These are phyloP conservation scores for Holocentrus rufus DNA, from an alignment of 2,797 vertebrate genomes.

Conservation along the genomic window DNA sequence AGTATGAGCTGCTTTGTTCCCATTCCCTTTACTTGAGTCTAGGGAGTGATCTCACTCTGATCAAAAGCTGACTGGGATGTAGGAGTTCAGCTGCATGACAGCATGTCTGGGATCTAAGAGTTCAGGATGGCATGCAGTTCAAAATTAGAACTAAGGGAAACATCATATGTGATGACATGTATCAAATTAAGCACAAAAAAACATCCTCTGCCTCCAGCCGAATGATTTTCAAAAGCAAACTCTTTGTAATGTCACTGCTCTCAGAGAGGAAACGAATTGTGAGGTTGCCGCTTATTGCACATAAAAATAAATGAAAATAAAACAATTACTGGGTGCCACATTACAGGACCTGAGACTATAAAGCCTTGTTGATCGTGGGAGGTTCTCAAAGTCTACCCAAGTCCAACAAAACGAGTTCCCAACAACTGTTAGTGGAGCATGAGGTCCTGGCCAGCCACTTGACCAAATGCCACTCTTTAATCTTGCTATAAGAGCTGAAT, in stretches of 20 bases:
- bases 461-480: conserved; percentile 70
- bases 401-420: conserved; percentile 17
- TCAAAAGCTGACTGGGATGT: conserved; percentile 56
- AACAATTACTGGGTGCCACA: neutral
- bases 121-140: conserved; percentile 27
- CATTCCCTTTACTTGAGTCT: conserved; percentile 49
- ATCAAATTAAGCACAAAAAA: conserved; percentile 26
- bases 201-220: neutral
- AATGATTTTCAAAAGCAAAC: conserved; percentile 7
- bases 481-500: conserved; percentile 76
- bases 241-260: neutral
- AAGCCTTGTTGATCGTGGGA: conserved; percentile 9
- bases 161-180: conserved; percentile 7
- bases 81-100: conserved; percentile 44
- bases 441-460: conserved; percentile 43
- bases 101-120: conserved; percentile 44
- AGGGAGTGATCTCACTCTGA: conserved; percentile 53
- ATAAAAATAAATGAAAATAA: neutral
- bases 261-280: conserved; percentile 5
- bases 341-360: neutral
- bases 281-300: neutral
- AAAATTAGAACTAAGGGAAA: conserved; percentile 19
- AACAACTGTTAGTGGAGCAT: conserved; percentile 15
- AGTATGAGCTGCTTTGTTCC: conserved; percentile 50
- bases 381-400: conserved; percentile 4